Evolutionary conservation across 1,140 invertebrate genomes (phyloP).

Genomic region (Rhyacophila brunnea): DNA sequence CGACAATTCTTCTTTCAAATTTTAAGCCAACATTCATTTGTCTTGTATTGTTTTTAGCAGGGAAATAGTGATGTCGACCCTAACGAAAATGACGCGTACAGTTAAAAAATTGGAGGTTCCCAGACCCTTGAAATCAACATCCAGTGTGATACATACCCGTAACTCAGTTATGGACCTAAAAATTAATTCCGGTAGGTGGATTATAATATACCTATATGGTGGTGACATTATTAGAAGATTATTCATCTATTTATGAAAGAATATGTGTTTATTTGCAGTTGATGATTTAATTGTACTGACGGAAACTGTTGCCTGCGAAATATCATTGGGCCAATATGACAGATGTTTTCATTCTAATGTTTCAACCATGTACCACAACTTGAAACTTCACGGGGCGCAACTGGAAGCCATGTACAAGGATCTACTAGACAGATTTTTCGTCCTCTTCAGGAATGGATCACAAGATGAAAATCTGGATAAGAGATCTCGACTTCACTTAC

Average conservation of each 20-base stretch:
- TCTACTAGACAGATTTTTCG: conserved; percentile 66
- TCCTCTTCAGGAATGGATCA: conserved; percentile 82
- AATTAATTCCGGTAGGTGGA: conserved; percentile 49
- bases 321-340: conserved; percentile 64
- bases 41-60: conserved; percentile 21
- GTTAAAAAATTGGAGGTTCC: conserved; percentile 73
- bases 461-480: conserved; percentile 79
- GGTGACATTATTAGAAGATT: not conserved
- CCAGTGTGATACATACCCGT: conserved; percentile 51
- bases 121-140: conserved; percentile 65
- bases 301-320: conserved; percentile 65
- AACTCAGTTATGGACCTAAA: conserved; percentile 51
- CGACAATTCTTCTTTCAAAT: conserved; percentile 9
- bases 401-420: conserved; percentile 75
- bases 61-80: conserved; percentile 31
- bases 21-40: conserved; percentile 14
- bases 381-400: conserved; percentile 71
- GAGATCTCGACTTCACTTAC: conserved; percentile 76
- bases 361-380: conserved; percentile 65
- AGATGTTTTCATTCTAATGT: conserved; percentile 60
- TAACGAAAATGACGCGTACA: conserved; percentile 53
- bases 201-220: not conserved
- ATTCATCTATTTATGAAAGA: not conserved
- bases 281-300: conserved; percentile 71
- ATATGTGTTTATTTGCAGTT: conserved; percentile 47